Percentiles rank a stretch among this genome's conserved stretches.
These are phyloP conservation scores for Calyptomena viridis DNA, from an alignment of 2,113 vertebrate species.

Conservation along the genomic window DNA sequence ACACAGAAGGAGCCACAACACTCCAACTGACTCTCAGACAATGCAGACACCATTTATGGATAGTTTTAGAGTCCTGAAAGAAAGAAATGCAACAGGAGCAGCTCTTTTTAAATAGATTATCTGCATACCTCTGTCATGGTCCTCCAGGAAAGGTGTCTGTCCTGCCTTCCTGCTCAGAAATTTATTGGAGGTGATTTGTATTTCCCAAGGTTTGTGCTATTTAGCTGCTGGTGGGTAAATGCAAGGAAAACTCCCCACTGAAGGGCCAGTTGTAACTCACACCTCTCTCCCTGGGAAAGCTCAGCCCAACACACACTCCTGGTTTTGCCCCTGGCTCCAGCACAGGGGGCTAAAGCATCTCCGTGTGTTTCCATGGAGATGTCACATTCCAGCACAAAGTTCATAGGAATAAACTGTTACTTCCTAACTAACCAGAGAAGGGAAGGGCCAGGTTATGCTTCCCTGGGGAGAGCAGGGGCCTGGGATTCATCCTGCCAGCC, in stretches of 20 bases:
- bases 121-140: not conserved
- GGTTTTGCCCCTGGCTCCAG: not conserved
- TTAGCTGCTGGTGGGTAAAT: not conserved
- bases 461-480: fast-evolving
- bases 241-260: not conserved
- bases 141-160: not conserved
- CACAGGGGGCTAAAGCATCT: not conserved
- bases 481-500: not conserved
- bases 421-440: not conserved
- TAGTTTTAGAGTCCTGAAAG: not conserved
- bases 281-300: not conserved
- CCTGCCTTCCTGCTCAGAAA: not conserved
- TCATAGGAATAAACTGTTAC: not conserved
- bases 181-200: fast-evolving
- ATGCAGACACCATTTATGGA: not conserved
- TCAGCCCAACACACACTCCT: not conserved
- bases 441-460: not conserved
- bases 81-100: not conserved
- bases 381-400: not conserved
- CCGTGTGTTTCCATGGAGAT: not conserved
- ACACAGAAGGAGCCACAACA: not conserved
- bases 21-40: not conserved
- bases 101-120: not conserved
- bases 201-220: not conserved
- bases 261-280: fast-evolving